Evolutionary conservation across 2,797 vertebrate genomes (phyloP).

Genomic region (Sciurus vulgaris): DNA sequence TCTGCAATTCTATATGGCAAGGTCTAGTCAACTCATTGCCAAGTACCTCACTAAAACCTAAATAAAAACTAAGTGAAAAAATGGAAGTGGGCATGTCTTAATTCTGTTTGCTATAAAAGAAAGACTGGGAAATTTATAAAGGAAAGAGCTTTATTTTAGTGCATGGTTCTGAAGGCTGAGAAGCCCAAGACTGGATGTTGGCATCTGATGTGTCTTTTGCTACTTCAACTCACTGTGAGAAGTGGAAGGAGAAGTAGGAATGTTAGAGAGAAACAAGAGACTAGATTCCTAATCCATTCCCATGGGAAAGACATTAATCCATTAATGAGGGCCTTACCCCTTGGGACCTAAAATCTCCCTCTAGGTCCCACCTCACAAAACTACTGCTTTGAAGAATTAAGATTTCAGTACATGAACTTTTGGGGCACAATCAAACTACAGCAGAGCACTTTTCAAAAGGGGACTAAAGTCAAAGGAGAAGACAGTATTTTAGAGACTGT

Average conservation of each 20-base stretch:
- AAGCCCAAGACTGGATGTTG: background rate
- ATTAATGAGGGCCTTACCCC: background rate
- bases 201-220: background rate
- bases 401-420: background rate
- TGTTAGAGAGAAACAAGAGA: background rate
- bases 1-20: background rate
- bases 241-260: background rate
- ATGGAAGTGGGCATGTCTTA: background rate
- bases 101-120: background rate
- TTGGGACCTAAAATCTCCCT: background rate
- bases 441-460: background rate
- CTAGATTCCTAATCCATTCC: background rate
- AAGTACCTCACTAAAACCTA: background rate
- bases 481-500: background rate
- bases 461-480: background rate
- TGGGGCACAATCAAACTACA: background rate
- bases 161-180: background rate
- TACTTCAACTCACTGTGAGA: background rate
- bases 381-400: background rate
- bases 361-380: background rate
- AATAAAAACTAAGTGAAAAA: background rate
- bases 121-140: background rate
- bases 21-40: background rate
- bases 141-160: background rate
- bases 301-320: background rate